Percentiles rank a stretch among this genome's conserved stretches.
Conservation (phyloP, 2,113 vertebrate species). For the Hymenochirus boettgeri region DNA sequence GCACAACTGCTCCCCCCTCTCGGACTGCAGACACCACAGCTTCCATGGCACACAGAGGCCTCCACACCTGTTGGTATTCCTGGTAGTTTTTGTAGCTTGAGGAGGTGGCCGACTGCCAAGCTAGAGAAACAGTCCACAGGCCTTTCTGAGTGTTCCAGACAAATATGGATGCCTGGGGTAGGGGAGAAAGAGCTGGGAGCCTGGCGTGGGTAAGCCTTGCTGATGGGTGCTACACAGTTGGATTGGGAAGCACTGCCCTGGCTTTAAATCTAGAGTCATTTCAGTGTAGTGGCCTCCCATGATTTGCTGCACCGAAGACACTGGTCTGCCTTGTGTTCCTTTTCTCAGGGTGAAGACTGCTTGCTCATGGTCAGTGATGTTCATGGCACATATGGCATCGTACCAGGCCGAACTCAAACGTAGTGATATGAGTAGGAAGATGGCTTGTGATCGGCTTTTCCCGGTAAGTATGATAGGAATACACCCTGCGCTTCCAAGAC, state of each 20-base stretch:
- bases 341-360: constrained; percentile 44
- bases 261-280: constrained; percentile 56
- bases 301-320: constrained; percentile 41
- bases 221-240: constrained; percentile 63
- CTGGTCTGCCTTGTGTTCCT: rapidly evolving
- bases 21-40: constrained; percentile 59
- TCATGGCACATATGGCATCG: constrained; percentile 55
- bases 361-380: constrained; percentile 42
- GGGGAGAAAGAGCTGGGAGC: constrained; percentile 71
- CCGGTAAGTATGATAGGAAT: constrained; percentile 44
- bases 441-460: not conserved
- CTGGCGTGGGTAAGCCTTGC: constrained; percentile 59
- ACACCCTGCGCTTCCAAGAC: constrained; percentile 69
- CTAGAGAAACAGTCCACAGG: constrained; percentile 68
- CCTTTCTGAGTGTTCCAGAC: constrained; percentile 72
- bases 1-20: constrained; percentile 65
- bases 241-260: constrained; percentile 60
- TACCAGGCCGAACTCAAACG: constrained; percentile 56
- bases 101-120: constrained; percentile 36
- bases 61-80: constrained; percentile 73
- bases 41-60: constrained; percentile 74
- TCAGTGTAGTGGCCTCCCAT: constrained; percentile 60
- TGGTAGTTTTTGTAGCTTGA: constrained; percentile 9
- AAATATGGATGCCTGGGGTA: constrained; percentile 68
- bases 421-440: not conserved